Evolutionary conservation across 1,140 invertebrate genomes (phyloP), one percentile per base, ranked within the genome.

Genomic region (Olivierus martensii): DNA sequence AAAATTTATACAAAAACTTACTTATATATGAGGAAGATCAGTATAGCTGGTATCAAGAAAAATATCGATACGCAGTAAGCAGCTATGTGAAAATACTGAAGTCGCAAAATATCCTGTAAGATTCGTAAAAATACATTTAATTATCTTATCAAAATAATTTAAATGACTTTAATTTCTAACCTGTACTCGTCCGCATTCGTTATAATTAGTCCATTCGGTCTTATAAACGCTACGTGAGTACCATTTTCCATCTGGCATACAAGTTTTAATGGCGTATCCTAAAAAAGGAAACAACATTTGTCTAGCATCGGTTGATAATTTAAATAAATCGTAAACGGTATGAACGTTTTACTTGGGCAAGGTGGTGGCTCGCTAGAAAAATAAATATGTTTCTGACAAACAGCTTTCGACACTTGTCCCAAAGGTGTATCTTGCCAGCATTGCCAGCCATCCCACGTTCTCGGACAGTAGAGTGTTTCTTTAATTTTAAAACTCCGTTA

Each of bases 401-500:
- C 36, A 7, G 42, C 48, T 19, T 60, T 36, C 1, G 62, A 56
- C 10, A 57, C 49, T 46, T 52, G 47, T 18, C 56, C 58, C 18
- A 59, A 60, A 11, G 49, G 55, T 17, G 63, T 60, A n/a, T 61
- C 47, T 3, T 43, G 15, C 65, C 69, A 73, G 52, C 72, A 74
- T 35, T 65, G 62, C 71, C 71, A 73, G 3, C 71, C 71, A 56
- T 73, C 72, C 72, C 72, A 74, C 0, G 68, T 71, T 17, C 63
- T 48, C 4, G 69, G 70, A 62, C 54, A 73, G 15, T 48, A 49
- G 7, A 39, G 39, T 15, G 9, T 18, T 18, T 49, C 52, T 60
- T 35, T 37, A 41, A 41, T 15, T 15, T 10, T n/a, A 38, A 38
- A 38, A 44, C 14, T n/a, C n/a, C n/a, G n/a, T n/a, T n/a, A n/a